Conservation (phyloP, 2,888 invertebrate species). For the Caenorhabditis sulstoni region DNA sequence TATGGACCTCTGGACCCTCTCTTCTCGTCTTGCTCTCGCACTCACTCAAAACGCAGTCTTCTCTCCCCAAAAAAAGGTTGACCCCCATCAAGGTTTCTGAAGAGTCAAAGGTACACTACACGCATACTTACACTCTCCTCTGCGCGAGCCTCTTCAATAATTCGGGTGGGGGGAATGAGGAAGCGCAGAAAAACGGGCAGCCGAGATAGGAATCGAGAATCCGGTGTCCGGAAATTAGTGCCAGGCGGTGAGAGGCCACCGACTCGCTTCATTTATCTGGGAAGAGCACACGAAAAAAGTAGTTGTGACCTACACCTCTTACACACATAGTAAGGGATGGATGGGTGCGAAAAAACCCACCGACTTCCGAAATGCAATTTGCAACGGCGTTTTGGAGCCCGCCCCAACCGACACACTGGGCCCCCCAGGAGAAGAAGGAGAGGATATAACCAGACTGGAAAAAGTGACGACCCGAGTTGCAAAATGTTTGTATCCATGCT, state of each 20-base stretch:
- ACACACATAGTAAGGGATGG: neutral
- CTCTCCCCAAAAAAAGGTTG: conserved; percentile 36
- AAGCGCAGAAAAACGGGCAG: conserved; percentile 15
- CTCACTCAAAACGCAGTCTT: conserved; percentile 15
- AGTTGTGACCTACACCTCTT: conserved; percentile 17
- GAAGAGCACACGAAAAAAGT: neutral
- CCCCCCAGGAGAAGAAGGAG: conserved; percentile 45
- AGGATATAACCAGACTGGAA: conserved; percentile 34
- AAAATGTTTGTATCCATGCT: conserved; percentile 50
- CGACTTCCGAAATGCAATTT: conserved; percentile 56
- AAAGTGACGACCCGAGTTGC: conserved; percentile 43
- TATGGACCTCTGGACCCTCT: conserved; percentile 31
- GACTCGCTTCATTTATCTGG: neutral
- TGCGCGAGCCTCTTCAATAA: neutral
- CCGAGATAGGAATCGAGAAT: conserved; percentile 18
- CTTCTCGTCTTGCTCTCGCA: neutral
- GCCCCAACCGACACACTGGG: conserved; percentile 24
- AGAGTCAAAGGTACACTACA: conserved; percentile 45
- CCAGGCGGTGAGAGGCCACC: conserved; percentile 10
- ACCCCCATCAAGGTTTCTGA: conserved; percentile 37
- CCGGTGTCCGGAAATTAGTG: conserved; percentile 56
- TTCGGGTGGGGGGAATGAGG: conserved; percentile 40
- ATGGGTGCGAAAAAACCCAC: conserved; percentile 42
- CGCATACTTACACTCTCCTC: conserved; percentile 15
- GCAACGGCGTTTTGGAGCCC: conserved; percentile 1